These are phyloP conservation scores for Galaxea fascicularis DNA, from an alignment of 92 coral and sea anemone species.

Conservation along the genomic window DNA sequence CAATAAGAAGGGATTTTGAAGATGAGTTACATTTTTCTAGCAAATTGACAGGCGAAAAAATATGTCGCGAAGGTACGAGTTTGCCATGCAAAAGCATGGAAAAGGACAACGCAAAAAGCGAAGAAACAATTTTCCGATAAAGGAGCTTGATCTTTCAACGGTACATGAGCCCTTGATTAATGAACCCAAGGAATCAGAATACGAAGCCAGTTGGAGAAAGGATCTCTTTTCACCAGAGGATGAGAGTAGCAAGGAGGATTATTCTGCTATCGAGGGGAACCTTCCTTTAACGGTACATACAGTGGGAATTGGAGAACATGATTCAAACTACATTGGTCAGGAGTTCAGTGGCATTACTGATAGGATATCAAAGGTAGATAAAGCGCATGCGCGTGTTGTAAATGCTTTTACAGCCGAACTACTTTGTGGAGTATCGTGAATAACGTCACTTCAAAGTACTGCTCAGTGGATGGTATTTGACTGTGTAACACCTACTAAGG, in stretches of 20 bases:
- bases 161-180: constrained; percentile 40
- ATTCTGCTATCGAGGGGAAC: not conserved
- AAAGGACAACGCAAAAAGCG: constrained; percentile 56
- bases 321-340: constrained; percentile 61
- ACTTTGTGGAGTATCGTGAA: no score
- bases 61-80: constrained; percentile 82
- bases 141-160: constrained; percentile 48
- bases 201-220: constrained; percentile 14
- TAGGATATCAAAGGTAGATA: constrained; percentile 73
- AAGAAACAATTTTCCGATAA: constrained; percentile 4
- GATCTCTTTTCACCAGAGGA: constrained; percentile 10
- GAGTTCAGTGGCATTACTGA: constrained; percentile 84
- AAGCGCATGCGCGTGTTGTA: no score
- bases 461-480: no score
- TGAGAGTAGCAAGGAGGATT: not conserved
- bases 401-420: no score
- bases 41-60: no score
- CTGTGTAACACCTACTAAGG: no score
- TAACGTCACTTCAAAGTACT: no score
- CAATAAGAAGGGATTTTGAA: constrained; percentile 12
- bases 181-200: constrained; percentile 20
- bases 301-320: constrained; percentile 63
- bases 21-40: not conserved
- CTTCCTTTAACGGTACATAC: constrained; percentile 65
- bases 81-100: constrained; percentile 61